Conservation (phyloP, 2,888 invertebrate genomes). For the Hypomecis atomaria region DNA sequence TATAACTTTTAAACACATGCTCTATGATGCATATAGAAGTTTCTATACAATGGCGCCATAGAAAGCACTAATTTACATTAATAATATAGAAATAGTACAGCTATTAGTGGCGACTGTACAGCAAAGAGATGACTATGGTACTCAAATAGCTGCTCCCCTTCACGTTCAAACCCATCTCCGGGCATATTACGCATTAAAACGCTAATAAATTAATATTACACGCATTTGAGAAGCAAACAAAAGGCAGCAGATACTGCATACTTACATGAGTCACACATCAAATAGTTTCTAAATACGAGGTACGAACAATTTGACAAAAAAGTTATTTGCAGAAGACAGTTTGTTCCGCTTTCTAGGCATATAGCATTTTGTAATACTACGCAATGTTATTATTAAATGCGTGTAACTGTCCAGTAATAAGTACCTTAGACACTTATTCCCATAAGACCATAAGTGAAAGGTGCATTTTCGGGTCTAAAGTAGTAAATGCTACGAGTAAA, state of each 20-base stretch:
- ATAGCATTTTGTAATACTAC: slow-evolving; percentile 24
- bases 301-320: neutral
- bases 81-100: neutral
- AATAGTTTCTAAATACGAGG: too few relatives aligned
- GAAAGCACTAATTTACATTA: too few relatives aligned
- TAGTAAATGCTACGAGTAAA: slow-evolving; percentile 49
- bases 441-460: slow-evolving; percentile 37
- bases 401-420: slow-evolving; percentile 17
- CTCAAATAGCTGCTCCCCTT: slow-evolving; percentile 29
- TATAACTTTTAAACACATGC: too few relatives aligned
- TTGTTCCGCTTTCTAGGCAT: slow-evolving; percentile 41
- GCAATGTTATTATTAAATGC: slow-evolving; percentile 15
- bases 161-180: slow-evolving; percentile 17
- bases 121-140: slow-evolving; percentile 16
- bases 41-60: too few relatives aligned
- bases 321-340: slow-evolving; percentile 4
- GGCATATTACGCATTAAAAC: slow-evolving; percentile 21
- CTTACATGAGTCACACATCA: too few relatives aligned
- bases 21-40: too few relatives aligned
- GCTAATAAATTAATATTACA: slow-evolving; percentile 8
- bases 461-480: slow-evolving; percentile 30
- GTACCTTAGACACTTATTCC: slow-evolving; percentile 16
- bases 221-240: too few relatives aligned
- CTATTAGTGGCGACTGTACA: slow-evolving; percentile 15
- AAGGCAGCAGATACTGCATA: too few relatives aligned